Evolutionary conservation across 2,113 vertebrate genomes (phyloP).

Genomic region (Sturnus vulgaris): DNA sequence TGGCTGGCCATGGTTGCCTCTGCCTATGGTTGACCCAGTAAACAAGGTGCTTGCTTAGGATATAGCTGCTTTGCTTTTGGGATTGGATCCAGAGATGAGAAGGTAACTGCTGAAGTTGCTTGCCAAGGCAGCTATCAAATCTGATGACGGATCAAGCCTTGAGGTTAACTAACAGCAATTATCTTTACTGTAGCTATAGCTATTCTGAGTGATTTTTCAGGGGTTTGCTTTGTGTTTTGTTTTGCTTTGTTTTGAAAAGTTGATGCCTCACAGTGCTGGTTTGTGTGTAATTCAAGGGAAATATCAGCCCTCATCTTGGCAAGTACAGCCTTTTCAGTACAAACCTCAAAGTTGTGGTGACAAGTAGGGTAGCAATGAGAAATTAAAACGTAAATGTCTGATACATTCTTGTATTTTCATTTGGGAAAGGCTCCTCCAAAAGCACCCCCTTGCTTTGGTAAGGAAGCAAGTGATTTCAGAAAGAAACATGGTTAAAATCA

Average conservation of each 20-base stretch:
- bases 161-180: conserved; percentile 37
- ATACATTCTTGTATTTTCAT: not conserved
- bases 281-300: not conserved
- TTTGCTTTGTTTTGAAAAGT: not conserved
- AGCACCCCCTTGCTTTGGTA: not conserved
- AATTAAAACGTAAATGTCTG: not conserved
- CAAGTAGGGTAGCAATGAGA: not conserved
- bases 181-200: not conserved
- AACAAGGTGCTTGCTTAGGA: not conserved
- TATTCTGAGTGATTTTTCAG: not conserved
- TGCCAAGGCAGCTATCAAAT: conserved; percentile 29
- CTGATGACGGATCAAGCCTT: conserved; percentile 43
- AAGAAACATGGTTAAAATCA: not conserved
- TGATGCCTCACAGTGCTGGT: not conserved
- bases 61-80: not conserved
- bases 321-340: not conserved
- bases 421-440: not conserved
- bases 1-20: not conserved
- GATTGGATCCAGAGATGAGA: not conserved
- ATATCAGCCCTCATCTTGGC: not conserved
- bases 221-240: not conserved
- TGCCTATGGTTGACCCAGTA: not conserved
- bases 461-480: not conserved
- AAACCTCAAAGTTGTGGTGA: not conserved
- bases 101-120: not conserved